A percentile compares a stretch with the other conserved stretches of the same genome.
Evolutionary conservation across 2,797 vertebrate species (phyloP).

Genomic region (Acanthopagrus latus): DNA sequence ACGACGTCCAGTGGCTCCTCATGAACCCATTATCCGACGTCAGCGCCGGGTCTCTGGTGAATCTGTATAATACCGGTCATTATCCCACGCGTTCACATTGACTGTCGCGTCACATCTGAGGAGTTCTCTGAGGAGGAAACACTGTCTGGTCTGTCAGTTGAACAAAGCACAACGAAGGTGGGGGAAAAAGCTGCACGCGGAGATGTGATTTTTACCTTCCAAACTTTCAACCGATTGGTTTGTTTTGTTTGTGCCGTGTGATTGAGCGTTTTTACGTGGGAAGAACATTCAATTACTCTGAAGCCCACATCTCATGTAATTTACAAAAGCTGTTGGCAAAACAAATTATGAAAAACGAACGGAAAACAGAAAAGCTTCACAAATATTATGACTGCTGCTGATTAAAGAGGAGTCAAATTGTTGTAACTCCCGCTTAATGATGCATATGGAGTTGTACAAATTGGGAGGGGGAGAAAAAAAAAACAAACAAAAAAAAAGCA

Average conservation of each 20-base stretch:
- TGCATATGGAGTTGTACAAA: slow-evolving; percentile 6
- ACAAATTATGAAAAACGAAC: not conserved
- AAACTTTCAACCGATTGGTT: slow-evolving; percentile 46
- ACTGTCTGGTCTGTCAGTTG: not conserved
- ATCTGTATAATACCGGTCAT: slow-evolving; percentile 39
- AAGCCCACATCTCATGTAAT: slow-evolving; percentile 19
- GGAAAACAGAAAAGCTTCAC: not conserved
- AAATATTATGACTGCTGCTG: not conserved
- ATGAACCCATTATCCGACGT: slow-evolving; percentile 14
- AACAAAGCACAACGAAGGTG: not conserved
- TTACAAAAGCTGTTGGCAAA: slow-evolving; percentile 12
- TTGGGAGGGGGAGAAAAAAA: not conserved
- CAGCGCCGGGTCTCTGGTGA: slow-evolving; percentile 19
- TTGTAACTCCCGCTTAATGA: not conserved
- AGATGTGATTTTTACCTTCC: slow-evolving; percentile 15
- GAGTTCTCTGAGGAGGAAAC: slow-evolving; percentile 5
- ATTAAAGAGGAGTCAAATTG: slow-evolving; percentile 4
- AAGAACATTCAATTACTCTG: slow-evolving; percentile 33
- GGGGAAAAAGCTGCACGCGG: not conserved
- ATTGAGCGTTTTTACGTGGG: slow-evolving; percentile 22
- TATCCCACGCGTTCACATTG: slow-evolving; percentile 29
- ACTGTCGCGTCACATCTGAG: slow-evolving; percentile 13
- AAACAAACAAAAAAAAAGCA: not conserved
- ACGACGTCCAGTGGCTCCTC: not conserved
- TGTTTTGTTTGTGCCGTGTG: slow-evolving; percentile 18